phyloP scores from a whole-genome alignment of 2,113 vertebrate species.

The Elgaria multicarinata region DNA sequence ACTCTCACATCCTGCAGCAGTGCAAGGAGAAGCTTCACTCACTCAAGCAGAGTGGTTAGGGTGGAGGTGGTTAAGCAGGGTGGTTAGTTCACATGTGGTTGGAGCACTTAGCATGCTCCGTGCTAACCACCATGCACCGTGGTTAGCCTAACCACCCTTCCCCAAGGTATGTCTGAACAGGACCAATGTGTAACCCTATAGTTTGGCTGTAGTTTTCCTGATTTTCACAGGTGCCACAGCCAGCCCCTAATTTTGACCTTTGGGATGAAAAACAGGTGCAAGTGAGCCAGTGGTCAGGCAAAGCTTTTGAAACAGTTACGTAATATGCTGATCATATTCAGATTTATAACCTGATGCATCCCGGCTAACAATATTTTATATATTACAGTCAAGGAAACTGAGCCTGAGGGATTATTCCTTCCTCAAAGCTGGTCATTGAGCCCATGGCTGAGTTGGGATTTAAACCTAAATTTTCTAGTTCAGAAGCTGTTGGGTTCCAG shows the following conservation, averaged over 20 bases:
- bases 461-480: background rate
- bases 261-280: background rate
- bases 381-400: background rate
- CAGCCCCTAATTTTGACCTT: background rate
- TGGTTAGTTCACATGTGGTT: too few species aligned
- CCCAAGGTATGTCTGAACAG: too few species aligned
- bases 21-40: too few species aligned
- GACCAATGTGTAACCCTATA: background rate
- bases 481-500: background rate
- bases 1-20: too few species aligned
- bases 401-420: background rate
- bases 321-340: background rate
- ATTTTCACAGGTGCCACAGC: slow-evolving; percentile 9
- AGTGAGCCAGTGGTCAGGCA: background rate
- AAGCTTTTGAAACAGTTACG: background rate
- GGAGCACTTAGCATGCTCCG: too few species aligned
- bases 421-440: background rate
- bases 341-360: background rate
- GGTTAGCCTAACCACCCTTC: too few species aligned
- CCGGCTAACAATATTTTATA: background rate
- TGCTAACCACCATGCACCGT: too few species aligned
- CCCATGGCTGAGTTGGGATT: background rate
- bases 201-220: background rate
- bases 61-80: too few species aligned
- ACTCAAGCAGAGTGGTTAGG: too few species aligned